phyloP scores from a whole-genome alignment of 2,113 vertebrate species.

The Silurus glanis region DNA sequence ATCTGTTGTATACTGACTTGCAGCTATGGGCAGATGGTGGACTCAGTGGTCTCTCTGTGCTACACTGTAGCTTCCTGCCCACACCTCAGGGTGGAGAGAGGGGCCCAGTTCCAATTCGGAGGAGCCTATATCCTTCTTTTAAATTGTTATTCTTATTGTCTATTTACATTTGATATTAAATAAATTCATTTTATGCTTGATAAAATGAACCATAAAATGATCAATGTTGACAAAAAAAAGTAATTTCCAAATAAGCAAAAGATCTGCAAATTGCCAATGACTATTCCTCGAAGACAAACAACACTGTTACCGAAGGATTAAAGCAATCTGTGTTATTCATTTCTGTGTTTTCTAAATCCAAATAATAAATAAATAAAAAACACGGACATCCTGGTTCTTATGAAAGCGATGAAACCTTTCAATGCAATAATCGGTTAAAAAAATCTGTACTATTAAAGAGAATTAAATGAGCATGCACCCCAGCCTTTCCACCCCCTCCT shows the following conservation, averaged over 20 bases:
- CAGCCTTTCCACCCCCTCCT: constrained; percentile 25
- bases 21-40: constrained; percentile 48
- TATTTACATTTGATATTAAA: not conserved
- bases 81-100: constrained; percentile 47
- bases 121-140: not conserved
- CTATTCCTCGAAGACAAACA: not conserved
- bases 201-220: not conserved
- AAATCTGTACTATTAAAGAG: constrained; percentile 26
- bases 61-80: constrained; percentile 51
- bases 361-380: not conserved
- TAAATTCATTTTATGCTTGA: not conserved
- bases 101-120: constrained; percentile 44
- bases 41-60: constrained; percentile 54
- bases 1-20: constrained; percentile 15
- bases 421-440: not conserved
- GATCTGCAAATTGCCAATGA: not conserved
- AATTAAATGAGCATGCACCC: not conserved
- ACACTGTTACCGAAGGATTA: not conserved
- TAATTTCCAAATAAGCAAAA: not conserved
- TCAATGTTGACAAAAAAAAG: not conserved
- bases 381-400: not conserved
- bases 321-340: not conserved
- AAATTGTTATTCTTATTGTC: constrained; percentile 2
- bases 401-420: not conserved
- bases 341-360: not conserved